Evolutionary conservation across 2,888 invertebrate species (phyloP).

Genomic region (Tenthredo scrophulariae): DNA sequence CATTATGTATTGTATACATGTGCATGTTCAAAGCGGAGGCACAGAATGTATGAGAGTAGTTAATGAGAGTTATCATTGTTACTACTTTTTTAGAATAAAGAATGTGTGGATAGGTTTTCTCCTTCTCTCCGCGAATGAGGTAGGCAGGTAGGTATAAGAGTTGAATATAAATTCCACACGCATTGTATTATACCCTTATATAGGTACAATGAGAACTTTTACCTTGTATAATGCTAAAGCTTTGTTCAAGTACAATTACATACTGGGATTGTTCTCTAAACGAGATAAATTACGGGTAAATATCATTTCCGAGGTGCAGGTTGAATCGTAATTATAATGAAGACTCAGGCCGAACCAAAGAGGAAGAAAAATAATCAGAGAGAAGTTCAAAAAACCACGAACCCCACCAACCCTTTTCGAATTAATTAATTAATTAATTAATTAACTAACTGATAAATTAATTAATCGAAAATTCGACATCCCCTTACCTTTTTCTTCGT

Average conservation of each 20-base stretch:
- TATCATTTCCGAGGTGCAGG: not conserved
- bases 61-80: conserved; percentile 52
- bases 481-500: not conserved
- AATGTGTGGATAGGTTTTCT: conserved; percentile 30
- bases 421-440: not conserved
- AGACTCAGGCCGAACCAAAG: not conserved
- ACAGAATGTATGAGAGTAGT: conserved; percentile 37
- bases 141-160: not conserved
- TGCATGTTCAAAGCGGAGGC: not conserved
- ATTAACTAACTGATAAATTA: not conserved
- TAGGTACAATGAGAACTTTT: conserved; percentile 30
- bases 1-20: no score
- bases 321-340: not conserved
- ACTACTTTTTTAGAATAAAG: conserved; percentile 33
- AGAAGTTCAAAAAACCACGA: not conserved
- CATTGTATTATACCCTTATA: conserved; percentile 27
- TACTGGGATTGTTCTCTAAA: conserved; percentile 25
- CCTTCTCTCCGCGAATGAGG: conserved; percentile 9
- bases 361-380: no score
- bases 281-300: conserved; percentile 35
- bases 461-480: not conserved
- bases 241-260: conserved; percentile 40
- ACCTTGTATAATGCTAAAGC: conserved; percentile 14
- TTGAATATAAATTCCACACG: conserved; percentile 27
- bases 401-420: not conserved